Evolutionary conservation across 2,113 vertebrate genomes (phyloP), one percentile per base, ranked within the genome.

Genomic region (Marmota flaviventris): DNA sequence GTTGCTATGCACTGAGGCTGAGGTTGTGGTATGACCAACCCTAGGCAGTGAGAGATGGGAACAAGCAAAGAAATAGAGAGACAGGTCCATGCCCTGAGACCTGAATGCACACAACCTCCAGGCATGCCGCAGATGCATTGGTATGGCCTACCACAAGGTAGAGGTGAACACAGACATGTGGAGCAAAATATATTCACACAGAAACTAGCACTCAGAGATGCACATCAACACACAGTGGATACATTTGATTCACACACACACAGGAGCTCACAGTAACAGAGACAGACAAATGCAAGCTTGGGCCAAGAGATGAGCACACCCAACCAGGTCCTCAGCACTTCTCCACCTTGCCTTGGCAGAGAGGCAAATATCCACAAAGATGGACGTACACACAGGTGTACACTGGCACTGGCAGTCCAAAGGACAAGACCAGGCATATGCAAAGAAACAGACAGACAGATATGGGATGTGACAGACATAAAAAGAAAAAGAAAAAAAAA

Each of bases 1-100:
- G 97, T 97, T 96, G 97, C 96, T 96, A 94, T 84, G 56, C 91
- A 63, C 92, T 48, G 89, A 95, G 94, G 79, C 82, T 89, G 83
- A 91, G 92, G 93, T 78, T 72, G 81, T 95, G 81, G 34, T 56
- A 67, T 73, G 96, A 94, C 95, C 83, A 16, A 85, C 93, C 92
- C 79, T 93, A 77, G 87, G 86, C 97, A 79, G 89, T 8, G 9
- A 95, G 88, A 96, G 83, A 89, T 2, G 51, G 92, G 76, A 88
- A 79, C 85, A 67, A 73, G 89, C 81, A 32, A 22, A 94, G 92
- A 95, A 45, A 69, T 8, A 10, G 58, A 51, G 83, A 72, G 81
- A 65, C 65, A 87, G 48, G 17, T 1, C 1, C 25, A 72, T 34
- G 27, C 22, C 63, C 16, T 3, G 51, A 96, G 90, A 65, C 53